phyloP scores from a whole-genome alignment of 1,140 invertebrate species.

The Heliothis virescens region DNA sequence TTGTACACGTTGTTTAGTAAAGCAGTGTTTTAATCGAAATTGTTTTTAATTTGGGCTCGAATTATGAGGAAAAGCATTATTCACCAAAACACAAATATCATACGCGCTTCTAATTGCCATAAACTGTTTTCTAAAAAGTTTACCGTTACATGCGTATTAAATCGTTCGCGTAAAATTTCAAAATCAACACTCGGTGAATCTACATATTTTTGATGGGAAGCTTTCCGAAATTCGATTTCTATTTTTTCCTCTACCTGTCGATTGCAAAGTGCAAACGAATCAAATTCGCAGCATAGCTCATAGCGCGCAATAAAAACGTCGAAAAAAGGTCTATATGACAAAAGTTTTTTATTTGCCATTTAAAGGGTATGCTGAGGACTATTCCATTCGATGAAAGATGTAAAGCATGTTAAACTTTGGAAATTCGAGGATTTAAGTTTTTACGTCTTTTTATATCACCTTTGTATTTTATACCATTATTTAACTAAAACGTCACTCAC shows the following conservation, averaged over 20 bases:
- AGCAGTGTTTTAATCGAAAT: no score
- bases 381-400: conserved; percentile 16
- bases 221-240: conserved; percentile 15
- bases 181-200: conserved; percentile 14
- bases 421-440: not conserved
- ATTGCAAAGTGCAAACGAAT: conserved; percentile 33
- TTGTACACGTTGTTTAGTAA: no score
- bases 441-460: not conserved
- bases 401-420: conserved; percentile 15
- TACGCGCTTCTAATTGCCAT: no score
- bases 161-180: not conserved
- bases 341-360: conserved; percentile 24
- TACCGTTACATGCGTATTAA: not conserved
- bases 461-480: not conserved
- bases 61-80: no score
- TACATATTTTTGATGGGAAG: conserved; percentile 15
- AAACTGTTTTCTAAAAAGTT: no score
- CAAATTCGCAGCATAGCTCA: conserved; percentile 31
- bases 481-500: not conserved
- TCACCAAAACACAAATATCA: no score
- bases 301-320: conserved; percentile 26
- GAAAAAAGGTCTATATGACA: conserved; percentile 16
- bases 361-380: not conserved
- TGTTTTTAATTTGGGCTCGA: no score
- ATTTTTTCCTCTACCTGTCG: conserved; percentile 25